Conservation (phyloP, 2,888 invertebrate species). For the Drosophila mulleri region DNA sequence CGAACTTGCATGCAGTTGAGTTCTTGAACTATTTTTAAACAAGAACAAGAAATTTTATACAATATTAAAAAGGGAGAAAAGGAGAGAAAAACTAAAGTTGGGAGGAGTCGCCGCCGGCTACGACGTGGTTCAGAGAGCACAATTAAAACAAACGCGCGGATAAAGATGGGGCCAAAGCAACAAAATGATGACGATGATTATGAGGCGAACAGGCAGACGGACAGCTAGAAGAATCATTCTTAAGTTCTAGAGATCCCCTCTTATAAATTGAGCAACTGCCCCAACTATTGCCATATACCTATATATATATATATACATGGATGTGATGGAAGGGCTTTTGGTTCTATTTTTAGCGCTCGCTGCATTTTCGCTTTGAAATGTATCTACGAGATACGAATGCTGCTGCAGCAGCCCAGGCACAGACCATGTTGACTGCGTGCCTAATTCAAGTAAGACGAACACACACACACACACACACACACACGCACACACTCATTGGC, state of each 20-base stretch:
- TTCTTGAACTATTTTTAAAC: conserved; percentile 52
- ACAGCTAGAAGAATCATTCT: conserved; percentile 19
- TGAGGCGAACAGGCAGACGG: conserved; percentile 17
- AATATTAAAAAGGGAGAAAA: conserved; percentile 1
- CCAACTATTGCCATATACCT: conserved; percentile 5
- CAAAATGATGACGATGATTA: conserved; percentile 36
- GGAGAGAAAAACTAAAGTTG: conserved; percentile 14
- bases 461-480: conserved; percentile 26
- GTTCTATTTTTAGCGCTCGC: conserved; percentile 63
- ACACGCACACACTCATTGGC: conserved; percentile 1
- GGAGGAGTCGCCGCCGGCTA: conserved; percentile 10
- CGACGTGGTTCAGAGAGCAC: conserved; percentile 35
- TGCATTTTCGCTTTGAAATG: conserved; percentile 73
- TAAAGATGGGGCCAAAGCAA: conserved; percentile 45
- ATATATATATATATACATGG: background rate
- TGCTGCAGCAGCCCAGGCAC: conserved; percentile 34
- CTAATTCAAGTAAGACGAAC: conserved; percentile 63
- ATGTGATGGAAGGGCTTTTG: conserved; percentile 74
- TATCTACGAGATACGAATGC: conserved; percentile 57
- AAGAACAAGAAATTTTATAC: conserved; percentile 26
- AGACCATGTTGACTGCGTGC: conserved; percentile 55
- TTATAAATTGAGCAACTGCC: conserved; percentile 53
- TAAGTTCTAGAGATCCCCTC: conserved; percentile 20
- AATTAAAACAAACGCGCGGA: conserved; percentile 43
- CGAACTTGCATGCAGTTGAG: conserved; percentile 20